Percentiles rank a stretch among this genome's conserved stretches.
Conservation (phyloP, 2,797 vertebrate species). For the Echiichthys vipera region DNA sequence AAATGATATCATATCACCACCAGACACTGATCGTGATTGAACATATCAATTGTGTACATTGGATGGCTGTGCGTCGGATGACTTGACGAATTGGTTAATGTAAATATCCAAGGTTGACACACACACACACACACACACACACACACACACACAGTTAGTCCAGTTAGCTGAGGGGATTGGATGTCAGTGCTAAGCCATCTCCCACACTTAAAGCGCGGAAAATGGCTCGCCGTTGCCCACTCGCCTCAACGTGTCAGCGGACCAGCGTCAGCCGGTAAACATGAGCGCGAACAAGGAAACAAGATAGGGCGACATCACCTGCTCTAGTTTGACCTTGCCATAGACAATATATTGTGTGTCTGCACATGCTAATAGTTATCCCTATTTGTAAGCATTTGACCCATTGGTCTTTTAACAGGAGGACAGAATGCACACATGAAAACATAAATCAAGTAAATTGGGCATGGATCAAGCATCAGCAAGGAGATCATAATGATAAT, state of each 20-base stretch:
- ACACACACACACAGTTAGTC: conserved; percentile 6
- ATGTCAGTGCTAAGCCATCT: conserved; percentile 44
- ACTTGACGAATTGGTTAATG: conserved; percentile 58
- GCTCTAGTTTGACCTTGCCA: conserved; percentile 31
- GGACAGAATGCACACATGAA: conserved; percentile 5
- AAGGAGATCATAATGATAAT: too few species aligned
- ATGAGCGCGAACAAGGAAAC: conserved; percentile 38
- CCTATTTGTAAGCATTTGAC: conserved; percentile 30
- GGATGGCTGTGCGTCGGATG: conserved; percentile 29
- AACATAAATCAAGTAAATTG: conserved; percentile 37
- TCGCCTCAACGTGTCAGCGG: conserved; percentile 17
- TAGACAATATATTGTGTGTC: conserved; percentile 13
- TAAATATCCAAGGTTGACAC: conserved; percentile 62
- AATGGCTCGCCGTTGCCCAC: not conserved
- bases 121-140: conserved; percentile 12
- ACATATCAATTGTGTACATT: conserved; percentile 41
- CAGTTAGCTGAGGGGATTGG: conserved; percentile 37
- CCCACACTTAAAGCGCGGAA: conserved; percentile 23
- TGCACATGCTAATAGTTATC: not conserved
- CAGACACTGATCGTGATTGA: conserved; percentile 34
- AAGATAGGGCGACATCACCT: conserved; percentile 21
- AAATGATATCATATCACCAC: conserved; percentile 42
- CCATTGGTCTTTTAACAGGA: conserved; percentile 12
- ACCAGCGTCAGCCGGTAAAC: conserved; percentile 43
- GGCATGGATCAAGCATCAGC: not conserved